A percentile compares a stretch with the other conserved stretches of the same genome.
Evolutionary conservation across 2,888 invertebrate species (phyloP).

Genomic region (Opisthograptis luteolata): DNA sequence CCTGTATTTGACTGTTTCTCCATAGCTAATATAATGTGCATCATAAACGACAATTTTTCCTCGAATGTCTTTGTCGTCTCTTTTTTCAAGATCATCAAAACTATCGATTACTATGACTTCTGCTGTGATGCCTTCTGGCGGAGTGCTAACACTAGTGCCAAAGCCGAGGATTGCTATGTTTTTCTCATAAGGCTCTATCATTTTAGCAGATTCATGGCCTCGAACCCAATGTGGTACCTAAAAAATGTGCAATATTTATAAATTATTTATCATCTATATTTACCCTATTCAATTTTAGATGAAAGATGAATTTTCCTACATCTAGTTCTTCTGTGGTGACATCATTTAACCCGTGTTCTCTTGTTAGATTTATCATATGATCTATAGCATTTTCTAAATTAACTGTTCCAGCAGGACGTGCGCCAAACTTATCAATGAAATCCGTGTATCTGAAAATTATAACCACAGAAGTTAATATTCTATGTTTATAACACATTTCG

Average conservation of each 20-base stretch:
- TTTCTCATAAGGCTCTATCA: constrained; percentile 85
- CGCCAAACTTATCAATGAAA: constrained; percentile 84
- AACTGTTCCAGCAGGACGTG: constrained; percentile 84
- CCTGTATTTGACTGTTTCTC: constrained; percentile 87
- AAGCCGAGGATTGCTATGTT: constrained; percentile 87
- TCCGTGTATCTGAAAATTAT: constrained; percentile 49
- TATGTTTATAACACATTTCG: too few relatives aligned
- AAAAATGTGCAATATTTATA: constrained; percentile 27
- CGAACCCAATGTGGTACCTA: constrained; percentile 79
- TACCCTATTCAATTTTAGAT: neutral
- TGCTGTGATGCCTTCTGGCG: constrained; percentile 87
- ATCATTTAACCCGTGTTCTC: constrained; percentile 63
- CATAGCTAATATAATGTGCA: constrained; percentile 86
- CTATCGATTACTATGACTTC: constrained; percentile 88
- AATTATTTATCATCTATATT: neutral
- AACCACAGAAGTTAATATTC: too few relatives aligned
- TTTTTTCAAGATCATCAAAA: constrained; percentile 86
- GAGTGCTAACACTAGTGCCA: constrained; percentile 88
- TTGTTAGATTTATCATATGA: constrained; percentile 78
- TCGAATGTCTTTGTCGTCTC: constrained; percentile 73
- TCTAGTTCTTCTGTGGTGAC: constrained; percentile 88
- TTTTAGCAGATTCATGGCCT: constrained; percentile 85
- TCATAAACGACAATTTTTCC: constrained; percentile 92
- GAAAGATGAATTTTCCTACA: constrained; percentile 40
- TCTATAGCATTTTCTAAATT: constrained; percentile 87